Base-by-base conservation (phyloP, 1,140 invertebrate genomes). In the Bombus confusus region DNA sequence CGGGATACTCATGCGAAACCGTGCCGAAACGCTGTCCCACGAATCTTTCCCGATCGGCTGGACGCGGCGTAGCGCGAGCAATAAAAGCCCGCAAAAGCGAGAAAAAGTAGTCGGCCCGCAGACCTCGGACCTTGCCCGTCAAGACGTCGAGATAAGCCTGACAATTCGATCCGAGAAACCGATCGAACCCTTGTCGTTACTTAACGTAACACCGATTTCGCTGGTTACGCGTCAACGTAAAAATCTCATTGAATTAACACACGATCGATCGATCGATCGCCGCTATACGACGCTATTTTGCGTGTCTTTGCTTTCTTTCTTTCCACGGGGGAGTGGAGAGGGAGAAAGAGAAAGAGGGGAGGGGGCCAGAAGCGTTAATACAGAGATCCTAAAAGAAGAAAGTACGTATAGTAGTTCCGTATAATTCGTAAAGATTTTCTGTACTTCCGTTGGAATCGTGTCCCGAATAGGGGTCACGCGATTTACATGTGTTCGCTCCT, bases 401-500 rank as follows among this genome's bases (percentile, higher is more conserved):
- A 78, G 47, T 71, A 52, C 47, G 47, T 52, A 31, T 52, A 22
- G 31, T 80, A 43, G 52, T 75, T 81, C 83, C 82, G 43, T 80
- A 52, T 28, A 75, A 68, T 90, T 85, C 28, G 74, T 86, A 37
- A 80, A 62, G 75, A 90, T 85, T 84, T 76, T 43, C 79, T 81
- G 73, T 80, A 74, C 81, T 87, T 87, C 82, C 78, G 86, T 78
- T 68, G 47, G 83, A 90, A 74, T 90, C 86, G 82, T 86, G 88
- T 90, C 79, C 80, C 76, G 87, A 90, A 91, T 91, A 85, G 89
- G 87, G 90, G 90, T 91, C 90, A 91, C 83, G 34, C 81, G 89
- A 91, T 91, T 91, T 91, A 90, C 90, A 91, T 91, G 90, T 79
- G 87, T 85, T 89, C 80, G 83, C 88, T 83, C 34, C 76, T 84